Base-by-base conservation (phyloP, 2,888 invertebrate genomes). In the Caenorhabditis doughertyi region DNA sequence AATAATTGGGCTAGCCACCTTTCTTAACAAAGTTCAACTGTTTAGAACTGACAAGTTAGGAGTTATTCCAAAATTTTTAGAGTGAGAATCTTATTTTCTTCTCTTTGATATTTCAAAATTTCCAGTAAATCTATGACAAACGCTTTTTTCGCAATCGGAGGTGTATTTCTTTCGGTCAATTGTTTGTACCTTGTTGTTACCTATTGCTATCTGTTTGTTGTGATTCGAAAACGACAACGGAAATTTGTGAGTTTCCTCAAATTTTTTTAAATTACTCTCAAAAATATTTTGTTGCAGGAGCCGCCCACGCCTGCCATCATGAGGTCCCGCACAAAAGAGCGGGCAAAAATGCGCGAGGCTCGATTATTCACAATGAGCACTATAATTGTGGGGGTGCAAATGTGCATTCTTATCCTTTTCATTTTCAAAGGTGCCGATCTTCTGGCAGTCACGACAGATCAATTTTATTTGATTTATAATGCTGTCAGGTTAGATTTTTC, bases 301-400 rank as follows among this genome's bases (percentile, higher is more conserved):
- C 13, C 11, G 11, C 23, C 73, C 23, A 55, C 55, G 13, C 35
- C 65, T 18, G 35, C 23, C 0, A 39, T 65, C 35, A 51, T 51
- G n/a, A 65, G 25, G 21, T 65, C 65, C 8, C 65, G 65, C 0
- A 47, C 35, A 2, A 73, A 68, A 42, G 72, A 72, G 25, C 65
- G 67, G 3, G 67, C 73, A 0, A 67, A 21, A 62, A 80, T 58
- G 60, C 49, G 80, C 21, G 80, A 80, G 21, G 35, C 60, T 18
- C 67, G 73, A 11, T 16, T 80, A 7, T 80, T 80, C 55, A 80
- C 73, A 35, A 80, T 80, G 80, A 80, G 72, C 53, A 80, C 67
- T 7, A 80, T 73, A 18, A 73, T 80, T 32, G 81, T 81, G 35
- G 74, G 74, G 8, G 74, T 81, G 3, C 81, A 81, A 23, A n/a